These are phyloP conservation scores for Anomalospiza imberbis DNA, from an alignment of 2,797 vertebrate species.

Conservation along the genomic window DNA sequence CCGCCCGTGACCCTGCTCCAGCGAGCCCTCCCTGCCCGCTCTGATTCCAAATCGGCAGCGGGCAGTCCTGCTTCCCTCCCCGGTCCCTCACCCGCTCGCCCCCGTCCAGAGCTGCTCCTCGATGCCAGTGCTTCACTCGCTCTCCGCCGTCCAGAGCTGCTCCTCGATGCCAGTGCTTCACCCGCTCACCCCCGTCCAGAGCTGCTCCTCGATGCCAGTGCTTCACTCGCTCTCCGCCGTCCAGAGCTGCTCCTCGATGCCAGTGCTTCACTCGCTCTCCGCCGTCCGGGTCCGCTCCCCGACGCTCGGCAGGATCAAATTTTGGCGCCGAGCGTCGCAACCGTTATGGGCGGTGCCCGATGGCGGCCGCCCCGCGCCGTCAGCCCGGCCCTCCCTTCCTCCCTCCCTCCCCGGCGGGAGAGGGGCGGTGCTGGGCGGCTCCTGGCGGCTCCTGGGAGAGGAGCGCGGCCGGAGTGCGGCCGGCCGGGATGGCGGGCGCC, in stretches of 20 bases:
- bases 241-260: too few species aligned
- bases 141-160: too few species aligned
- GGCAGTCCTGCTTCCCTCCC: background rate
- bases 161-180: background rate
- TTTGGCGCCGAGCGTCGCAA: background rate
- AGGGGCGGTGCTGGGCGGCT: rapidly evolving
- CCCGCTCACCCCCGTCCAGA: background rate
- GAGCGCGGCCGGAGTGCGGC: rapidly evolving
- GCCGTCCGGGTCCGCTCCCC: too few species aligned
- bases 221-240: background rate
- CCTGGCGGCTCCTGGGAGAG: rapidly evolving
- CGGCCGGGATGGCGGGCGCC: rapidly evolving
- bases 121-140: too few species aligned
- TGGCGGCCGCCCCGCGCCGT: rapidly evolving
- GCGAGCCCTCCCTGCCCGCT: background rate
- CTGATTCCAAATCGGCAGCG: rapidly evolving
- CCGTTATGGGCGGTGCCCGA: background rate
- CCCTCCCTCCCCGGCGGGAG: rapidly evolving
- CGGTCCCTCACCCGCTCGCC: too few species aligned
- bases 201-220: too few species aligned
- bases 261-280: background rate
- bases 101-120: too few species aligned
- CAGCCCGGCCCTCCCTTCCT: rapidly evolving
- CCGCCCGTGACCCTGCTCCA: rapidly evolving
- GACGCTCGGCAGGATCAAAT: background rate